Evolutionary conservation across 2,888 invertebrate species (phyloP).

Genomic region (Hesperia comma): DNA sequence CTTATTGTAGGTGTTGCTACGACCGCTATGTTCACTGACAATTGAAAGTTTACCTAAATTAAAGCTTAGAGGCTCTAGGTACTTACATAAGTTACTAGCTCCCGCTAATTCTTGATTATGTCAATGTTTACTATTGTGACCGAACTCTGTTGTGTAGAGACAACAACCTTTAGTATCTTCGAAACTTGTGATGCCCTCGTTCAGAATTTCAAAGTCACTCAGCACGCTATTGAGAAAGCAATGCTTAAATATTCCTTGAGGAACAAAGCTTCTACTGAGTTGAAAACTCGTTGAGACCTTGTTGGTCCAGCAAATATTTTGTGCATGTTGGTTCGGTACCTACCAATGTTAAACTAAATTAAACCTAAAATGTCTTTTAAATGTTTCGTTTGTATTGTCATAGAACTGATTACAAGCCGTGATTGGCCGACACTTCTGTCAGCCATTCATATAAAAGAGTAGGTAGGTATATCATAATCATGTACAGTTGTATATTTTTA

Average conservation of each 20-base stretch:
- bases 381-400: too few relatives aligned
- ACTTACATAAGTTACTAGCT: not conserved
- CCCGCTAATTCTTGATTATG: not conserved
- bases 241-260: not conserved
- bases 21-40: slow-evolving; percentile 18
- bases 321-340: too few relatives aligned
- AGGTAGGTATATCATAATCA: too few relatives aligned
- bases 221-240: not conserved
- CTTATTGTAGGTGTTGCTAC: not conserved
- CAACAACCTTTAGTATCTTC: not conserved
- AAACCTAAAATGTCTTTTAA: too few relatives aligned
- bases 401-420: too few relatives aligned
- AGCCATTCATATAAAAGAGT: too few relatives aligned
- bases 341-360: too few relatives aligned
- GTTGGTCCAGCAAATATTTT: too few relatives aligned
- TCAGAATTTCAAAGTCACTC: slow-evolving; percentile 4
- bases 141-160: not conserved
- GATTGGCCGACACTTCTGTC: too few relatives aligned
- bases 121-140: not conserved
- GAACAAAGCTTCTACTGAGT: not conserved
- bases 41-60: slow-evolving; percentile 20
- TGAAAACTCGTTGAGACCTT: too few relatives aligned
- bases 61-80: not conserved
- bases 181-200: not conserved
- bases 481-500: too few relatives aligned